Conservation (phyloP, 2,797 vertebrate genomes). For the Echiichthys vipera region DNA sequence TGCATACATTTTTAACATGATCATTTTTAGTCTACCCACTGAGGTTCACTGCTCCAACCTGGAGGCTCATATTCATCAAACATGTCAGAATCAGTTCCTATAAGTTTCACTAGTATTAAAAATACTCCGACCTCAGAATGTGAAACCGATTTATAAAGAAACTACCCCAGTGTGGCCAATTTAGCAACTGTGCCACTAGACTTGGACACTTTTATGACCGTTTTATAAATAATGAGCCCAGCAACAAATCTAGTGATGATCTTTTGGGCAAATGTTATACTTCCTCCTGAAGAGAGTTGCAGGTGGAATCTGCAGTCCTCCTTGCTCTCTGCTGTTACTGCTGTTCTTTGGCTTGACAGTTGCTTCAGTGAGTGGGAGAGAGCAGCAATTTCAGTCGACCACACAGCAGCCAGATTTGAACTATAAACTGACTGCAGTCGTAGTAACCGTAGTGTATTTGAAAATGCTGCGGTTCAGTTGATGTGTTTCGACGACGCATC, state of each 20-base stretch:
- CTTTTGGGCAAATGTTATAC: background rate
- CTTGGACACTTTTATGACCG: background rate
- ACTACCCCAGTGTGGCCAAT: background rate
- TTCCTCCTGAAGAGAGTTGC: background rate
- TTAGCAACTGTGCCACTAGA: background rate
- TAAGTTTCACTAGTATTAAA: background rate
- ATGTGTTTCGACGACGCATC: background rate
- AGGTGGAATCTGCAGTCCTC: background rate
- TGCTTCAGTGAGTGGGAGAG: constrained; percentile 18
- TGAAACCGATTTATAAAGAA: background rate
- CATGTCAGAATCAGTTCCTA: constrained; percentile 4
- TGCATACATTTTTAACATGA: background rate
- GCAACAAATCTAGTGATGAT: constrained; percentile 9
- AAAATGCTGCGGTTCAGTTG: background rate
- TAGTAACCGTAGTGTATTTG: constrained; percentile 2
- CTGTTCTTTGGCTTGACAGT: constrained; percentile 20
- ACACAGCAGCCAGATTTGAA: constrained; percentile 10
- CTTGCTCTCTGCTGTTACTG: constrained; percentile 1
- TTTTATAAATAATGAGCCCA: constrained; percentile 2
- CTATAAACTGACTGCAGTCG: constrained; percentile 6
- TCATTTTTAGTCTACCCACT: background rate
- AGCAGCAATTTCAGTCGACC: background rate
- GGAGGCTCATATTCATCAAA: constrained; percentile 10
- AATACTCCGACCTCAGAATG: background rate
- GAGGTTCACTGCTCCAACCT: constrained; percentile 1